Base-by-base conservation (phyloP, 1,140 invertebrate species). In the Brachionus paranguensis region DNA sequence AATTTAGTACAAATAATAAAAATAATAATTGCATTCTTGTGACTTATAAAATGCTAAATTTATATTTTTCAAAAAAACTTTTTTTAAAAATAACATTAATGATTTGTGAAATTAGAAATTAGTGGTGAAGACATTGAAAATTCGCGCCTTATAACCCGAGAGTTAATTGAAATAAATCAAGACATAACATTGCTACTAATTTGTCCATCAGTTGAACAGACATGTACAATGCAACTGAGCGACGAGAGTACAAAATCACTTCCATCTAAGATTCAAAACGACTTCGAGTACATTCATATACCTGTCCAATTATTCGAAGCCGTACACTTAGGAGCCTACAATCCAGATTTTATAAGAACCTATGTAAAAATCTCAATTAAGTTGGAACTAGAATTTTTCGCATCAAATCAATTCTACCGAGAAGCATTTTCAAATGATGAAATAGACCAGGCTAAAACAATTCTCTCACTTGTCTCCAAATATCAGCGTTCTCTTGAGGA, bases 341-440 rank as follows among this genome's bases (percentile, higher is more conserved):
- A 78, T 45, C 53, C 20, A 33, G 45, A 81, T 6, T 81, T 81
- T 50, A 83, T 84, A 20, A 68, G 33, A 68, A 53, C 24, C 20
- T 81, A 81, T 72, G 50, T 53, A 8, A 55, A 37, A 74, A 64
- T 64, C 50, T 85, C 78, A 33, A 65, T 74, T 24, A 55, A 47
- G 14, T 12, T 85, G 14, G 47, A 72, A 83, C 10, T 84, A 12
- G 33, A 41, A 86, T 11, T 84, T 37, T 86, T 87, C 6, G 85
- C 60, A 17, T 68, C 64, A 43, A 68, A 83, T 12, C 81, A 83
- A 53, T 68, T 33, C 20, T 20, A 72, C 10, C 60, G 81, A 45
- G 81, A 92, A 90, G 96, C 96, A 0, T 98, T 97, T 88, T 97
- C 95, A 17, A 93, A 93, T 64, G 92, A 92, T 7, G 96, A 98